Percentiles rank a stretch among this genome's conserved stretches.
Evolutionary conservation across 2,113 vertebrate species (phyloP).

Genomic region (Kobus ellipsiprymnus): DNA sequence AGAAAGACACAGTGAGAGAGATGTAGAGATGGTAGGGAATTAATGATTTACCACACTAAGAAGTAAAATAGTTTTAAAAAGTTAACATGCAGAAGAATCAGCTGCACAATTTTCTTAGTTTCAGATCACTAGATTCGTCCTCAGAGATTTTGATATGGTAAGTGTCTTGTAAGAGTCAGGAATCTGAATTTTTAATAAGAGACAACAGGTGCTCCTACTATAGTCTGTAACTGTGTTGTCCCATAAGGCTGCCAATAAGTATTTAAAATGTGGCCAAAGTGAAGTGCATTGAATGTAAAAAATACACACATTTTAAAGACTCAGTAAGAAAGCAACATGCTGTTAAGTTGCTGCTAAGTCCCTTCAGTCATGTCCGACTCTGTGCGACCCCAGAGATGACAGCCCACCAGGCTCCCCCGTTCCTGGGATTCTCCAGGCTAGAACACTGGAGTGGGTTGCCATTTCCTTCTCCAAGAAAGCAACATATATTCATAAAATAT

Average conservation of each 20-base stretch:
- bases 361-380: fast-evolving
- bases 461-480: neutral
- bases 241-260: neutral
- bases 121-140: neutral
- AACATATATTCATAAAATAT: neutral
- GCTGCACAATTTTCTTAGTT: neutral
- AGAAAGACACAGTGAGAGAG: neutral
- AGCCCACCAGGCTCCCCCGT: too few species aligned
- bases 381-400: too few species aligned
- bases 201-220: neutral
- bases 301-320: neutral
- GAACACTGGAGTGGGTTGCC: too few species aligned
- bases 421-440: too few species aligned
- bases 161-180: neutral
- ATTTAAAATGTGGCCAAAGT: neutral
- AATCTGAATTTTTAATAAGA: neutral
- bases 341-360: too few species aligned
- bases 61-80: neutral
- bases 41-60: neutral
- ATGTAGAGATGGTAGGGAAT: neutral
- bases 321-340: neutral
- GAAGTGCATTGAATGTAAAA: neutral
- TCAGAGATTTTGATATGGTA: neutral
- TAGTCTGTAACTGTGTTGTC: neutral
- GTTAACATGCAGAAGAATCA: neutral